phyloP scores from a whole-genome alignment of 37 sponge, comb jelly and placozoan genomes.

The Halisarca cf. caerulea region DNA sequence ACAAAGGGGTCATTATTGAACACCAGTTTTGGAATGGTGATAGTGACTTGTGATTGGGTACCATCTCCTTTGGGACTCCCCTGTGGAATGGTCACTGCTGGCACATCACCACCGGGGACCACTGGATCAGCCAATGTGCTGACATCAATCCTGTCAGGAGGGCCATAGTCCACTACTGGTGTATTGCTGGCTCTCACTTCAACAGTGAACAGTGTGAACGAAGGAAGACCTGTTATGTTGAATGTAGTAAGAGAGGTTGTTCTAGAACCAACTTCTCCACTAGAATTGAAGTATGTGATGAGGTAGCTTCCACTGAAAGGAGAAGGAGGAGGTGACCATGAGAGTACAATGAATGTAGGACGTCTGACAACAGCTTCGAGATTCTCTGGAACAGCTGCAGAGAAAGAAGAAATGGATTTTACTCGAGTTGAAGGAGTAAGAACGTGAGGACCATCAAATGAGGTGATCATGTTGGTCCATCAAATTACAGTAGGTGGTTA shows the following conservation, averaged over 20 bases:
- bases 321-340: neutral
- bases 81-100: too few relatives aligned
- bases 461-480: too few relatives aligned
- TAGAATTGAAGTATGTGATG: neutral
- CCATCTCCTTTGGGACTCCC: neutral
- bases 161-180: neutral
- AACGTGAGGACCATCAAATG: too few relatives aligned
- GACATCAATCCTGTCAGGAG: neutral
- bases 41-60: neutral
- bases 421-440: too few relatives aligned
- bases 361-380: neutral
- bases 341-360: neutral
- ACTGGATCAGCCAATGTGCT: neutral
- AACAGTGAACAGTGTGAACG: neutral
- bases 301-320: constrained; percentile 11
- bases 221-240: constrained; percentile 9
- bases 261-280: neutral
- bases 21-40: neutral
- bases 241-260: neutral
- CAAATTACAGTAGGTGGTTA: too few relatives aligned
- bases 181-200: neutral
- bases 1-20: neutral
- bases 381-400: neutral
- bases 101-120: too few relatives aligned
- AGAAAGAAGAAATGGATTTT: neutral